Evolutionary conservation across 2,888 invertebrate genomes (phyloP).

Genomic region (Sthenelais limicola): DNA sequence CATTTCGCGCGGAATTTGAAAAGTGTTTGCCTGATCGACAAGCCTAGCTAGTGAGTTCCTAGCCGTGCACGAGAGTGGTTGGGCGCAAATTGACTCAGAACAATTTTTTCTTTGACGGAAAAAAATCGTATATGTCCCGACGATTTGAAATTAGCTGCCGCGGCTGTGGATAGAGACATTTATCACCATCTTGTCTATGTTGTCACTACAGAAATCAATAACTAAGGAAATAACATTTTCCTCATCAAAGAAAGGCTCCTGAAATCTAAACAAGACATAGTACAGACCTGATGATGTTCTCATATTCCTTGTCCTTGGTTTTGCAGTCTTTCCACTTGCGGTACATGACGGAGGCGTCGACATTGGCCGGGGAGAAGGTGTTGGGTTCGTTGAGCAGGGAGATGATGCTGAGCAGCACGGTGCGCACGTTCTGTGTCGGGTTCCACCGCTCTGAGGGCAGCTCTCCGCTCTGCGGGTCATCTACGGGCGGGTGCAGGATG

Average conservation of each 20-base stretch:
- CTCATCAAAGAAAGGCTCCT: background rate
- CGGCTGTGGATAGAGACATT: too few species aligned
- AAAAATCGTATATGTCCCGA: too few species aligned
- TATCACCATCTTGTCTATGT: background rate
- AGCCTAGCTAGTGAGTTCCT: too few species aligned
- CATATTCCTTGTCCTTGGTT: slow-evolving; percentile 97
- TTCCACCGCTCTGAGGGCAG: slow-evolving; percentile 99
- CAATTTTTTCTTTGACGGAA: too few species aligned
- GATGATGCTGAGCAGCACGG: slow-evolving; percentile 97
- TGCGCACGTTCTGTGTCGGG: slow-evolving; percentile 97
- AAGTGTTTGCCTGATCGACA: too few species aligned
- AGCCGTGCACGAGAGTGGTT: too few species aligned
- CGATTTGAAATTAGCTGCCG: too few species aligned
- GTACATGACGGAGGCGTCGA: slow-evolving; percentile 99
- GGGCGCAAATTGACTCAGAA: too few species aligned
- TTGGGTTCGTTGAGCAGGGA: slow-evolving; percentile 99
- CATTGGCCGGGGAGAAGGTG: slow-evolving; percentile 99
- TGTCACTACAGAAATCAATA: background rate
- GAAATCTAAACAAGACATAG: background rate
- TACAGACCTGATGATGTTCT: slow-evolving; percentile 93
- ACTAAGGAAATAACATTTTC: too few species aligned
- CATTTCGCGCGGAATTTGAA: too few species aligned
- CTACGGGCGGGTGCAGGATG: slow-evolving; percentile 98
- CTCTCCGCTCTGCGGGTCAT: slow-evolving; percentile 99
- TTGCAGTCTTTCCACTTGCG: slow-evolving; percentile 96